Evolutionary conservation across 37 sponge, comb jelly and placozoan species (phyloP), one percentile per base, ranked within the genome.

Genomic region (Aphrocallistes beatrix): DNA sequence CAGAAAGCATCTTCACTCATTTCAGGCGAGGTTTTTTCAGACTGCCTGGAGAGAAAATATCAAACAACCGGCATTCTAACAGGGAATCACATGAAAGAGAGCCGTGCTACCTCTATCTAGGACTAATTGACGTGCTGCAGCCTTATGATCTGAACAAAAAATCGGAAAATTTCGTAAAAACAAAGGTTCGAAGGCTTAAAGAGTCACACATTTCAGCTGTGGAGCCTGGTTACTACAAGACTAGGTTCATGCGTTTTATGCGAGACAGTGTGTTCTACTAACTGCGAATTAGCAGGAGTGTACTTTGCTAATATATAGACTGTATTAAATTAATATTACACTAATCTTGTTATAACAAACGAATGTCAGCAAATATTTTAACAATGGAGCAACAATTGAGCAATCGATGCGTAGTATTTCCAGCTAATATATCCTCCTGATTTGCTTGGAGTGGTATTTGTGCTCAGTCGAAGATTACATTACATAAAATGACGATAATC

Each of bases 121-220:
- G 93, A 10, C 83, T 96, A 0, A 89, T 96, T 37, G 96, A 96
- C 86, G 93, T 96, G 60, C 84, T 96, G 23, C 96, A 96, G 83
- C 47, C 90, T 50, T 96, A 96, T 89, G 91, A 91, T 37, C 51
- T 86, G 32, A 23, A 45, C 37, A 96, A 96, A 87, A 91, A 85
- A 40, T 36, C 42, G 38, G 96, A 96, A 42, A 89, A 90, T 50
- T 82, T 87, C 19, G 85, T 69, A 69, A 96, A 96, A 82, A 86
- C 96, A 0, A 85, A 81, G 23, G 40, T 91, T 32, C 40, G 82
- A 32, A 83, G 92, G 23, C 84, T 88, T 37, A 51, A 93, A 69
- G 40, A 45, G 9, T 48, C 89, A 25, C 75, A 86, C 16, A 88
- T 96, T 0, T 96, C 96, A 13, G 89, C 91, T 0, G 87, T 93